Evolutionary conservation across 2,797 vertebrate species (phyloP).

Genomic region (Hybognathus amarus): DNA sequence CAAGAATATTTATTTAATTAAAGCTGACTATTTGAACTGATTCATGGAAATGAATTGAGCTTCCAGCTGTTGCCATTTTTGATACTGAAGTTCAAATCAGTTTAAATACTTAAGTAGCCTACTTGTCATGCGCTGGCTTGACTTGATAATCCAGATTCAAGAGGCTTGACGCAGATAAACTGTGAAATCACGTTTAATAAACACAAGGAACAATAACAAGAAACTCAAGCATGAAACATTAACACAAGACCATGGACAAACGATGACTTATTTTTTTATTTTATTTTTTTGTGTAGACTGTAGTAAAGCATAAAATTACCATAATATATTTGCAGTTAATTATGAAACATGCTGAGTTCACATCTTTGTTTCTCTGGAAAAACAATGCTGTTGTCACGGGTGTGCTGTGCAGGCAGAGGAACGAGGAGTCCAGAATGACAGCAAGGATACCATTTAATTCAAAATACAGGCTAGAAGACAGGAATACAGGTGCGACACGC

Average conservation of each 20-base stretch:
- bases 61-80: background rate
- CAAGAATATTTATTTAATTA: background rate
- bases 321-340: background rate
- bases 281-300: background rate
- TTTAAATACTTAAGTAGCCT: slow-evolving; percentile 8
- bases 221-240: background rate
- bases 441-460: too few relatives aligned
- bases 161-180: background rate
- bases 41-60: background rate
- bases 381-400: too few relatives aligned
- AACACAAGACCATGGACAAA: background rate
- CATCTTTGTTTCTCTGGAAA: background rate
- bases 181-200: background rate
- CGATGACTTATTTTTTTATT: background rate
- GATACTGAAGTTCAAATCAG: background rate
- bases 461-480: too few relatives aligned
- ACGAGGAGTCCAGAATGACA: too few relatives aligned
- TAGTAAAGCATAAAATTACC: background rate
- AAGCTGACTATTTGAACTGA: background rate
- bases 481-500: too few relatives aligned
- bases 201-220: background rate
- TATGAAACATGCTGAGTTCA: background rate
- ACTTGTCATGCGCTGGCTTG: background rate
- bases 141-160: background rate
- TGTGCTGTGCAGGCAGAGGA: too few relatives aligned